phyloP scores from a whole-genome alignment of 2,797 vertebrate genomes.

The Menidia menidia region DNA sequence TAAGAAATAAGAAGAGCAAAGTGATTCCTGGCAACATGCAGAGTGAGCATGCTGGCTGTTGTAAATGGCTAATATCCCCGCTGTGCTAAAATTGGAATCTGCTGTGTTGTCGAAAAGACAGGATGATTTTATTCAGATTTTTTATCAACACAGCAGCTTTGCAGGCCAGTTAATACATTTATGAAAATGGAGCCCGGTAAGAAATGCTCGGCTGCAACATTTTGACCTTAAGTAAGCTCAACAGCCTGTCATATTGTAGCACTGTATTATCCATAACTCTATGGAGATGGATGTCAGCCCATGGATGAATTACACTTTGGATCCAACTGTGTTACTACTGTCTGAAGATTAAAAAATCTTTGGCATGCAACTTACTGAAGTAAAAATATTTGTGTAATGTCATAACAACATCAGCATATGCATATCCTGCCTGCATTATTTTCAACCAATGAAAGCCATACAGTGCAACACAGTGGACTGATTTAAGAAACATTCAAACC shows the following conservation, averaged over 20 bases:
- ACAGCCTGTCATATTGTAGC: constrained; percentile 30
- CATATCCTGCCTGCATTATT: not conserved
- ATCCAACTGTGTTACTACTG: constrained; percentile 22
- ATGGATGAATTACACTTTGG: constrained; percentile 31
- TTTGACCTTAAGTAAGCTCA: constrained; percentile 37
- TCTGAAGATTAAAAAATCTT: constrained; percentile 10
- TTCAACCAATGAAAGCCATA: not conserved
- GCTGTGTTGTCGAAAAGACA: constrained; percentile 4
- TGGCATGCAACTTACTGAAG: not conserved
- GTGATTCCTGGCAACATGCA: not conserved
- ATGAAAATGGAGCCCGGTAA: constrained; percentile 28
- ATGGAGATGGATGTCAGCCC: constrained; percentile 30
- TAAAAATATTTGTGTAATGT: constrained; percentile 11
- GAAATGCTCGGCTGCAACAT: constrained; percentile 37
- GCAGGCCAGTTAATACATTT: constrained; percentile 20
- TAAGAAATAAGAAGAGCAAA: not conserved
- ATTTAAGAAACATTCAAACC: no score
- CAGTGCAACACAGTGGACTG: no score
- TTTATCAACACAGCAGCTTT: constrained; percentile 20
- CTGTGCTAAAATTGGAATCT: constrained; percentile 2
- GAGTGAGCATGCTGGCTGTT: not conserved
- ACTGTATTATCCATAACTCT: constrained; percentile 27
- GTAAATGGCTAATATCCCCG: not conserved
- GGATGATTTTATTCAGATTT: constrained; percentile 10
- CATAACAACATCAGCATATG: not conserved